These are phyloP conservation scores for Alethe castanea DNA, from an alignment of 2,113 vertebrate species.

Conservation along the genomic window DNA sequence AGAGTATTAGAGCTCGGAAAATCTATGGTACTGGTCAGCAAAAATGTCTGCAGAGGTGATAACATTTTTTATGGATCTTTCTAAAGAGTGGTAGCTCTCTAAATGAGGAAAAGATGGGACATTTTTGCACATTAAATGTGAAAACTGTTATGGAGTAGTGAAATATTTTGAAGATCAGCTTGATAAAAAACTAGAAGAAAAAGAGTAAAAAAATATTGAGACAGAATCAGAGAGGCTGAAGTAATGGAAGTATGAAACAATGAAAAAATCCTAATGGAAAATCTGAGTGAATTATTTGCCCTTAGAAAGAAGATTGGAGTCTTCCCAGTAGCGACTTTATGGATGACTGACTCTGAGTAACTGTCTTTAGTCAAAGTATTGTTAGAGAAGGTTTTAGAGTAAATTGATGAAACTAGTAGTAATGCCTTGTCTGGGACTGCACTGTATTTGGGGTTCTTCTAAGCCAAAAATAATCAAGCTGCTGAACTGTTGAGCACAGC, in stretches of 20 bases:
- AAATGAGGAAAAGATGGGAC: neutral
- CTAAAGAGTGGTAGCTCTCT: neutral
- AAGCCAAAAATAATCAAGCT: neutral
- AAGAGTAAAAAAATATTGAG: neutral
- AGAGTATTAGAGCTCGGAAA: neutral
- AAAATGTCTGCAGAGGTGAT: neutral
- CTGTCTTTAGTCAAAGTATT: neutral
- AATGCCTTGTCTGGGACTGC: neutral
- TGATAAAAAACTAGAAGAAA: neutral
- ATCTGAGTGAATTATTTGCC: neutral
- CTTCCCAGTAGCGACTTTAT: neutral
- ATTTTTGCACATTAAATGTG: neutral
- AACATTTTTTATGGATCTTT: neutral
- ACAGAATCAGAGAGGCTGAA: neutral
- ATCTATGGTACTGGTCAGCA: neutral
- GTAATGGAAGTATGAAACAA: neutral
- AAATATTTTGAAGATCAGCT: neutral
- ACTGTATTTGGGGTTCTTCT: neutral
- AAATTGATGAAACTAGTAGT: neutral
- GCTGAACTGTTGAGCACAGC: neutral
- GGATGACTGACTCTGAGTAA: neutral
- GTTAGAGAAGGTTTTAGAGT: neutral
- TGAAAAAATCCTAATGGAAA: neutral
- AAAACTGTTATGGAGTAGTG: neutral
- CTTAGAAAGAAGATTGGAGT: neutral